These are phyloP conservation scores for Argynnis bischoffii DNA, from an alignment of 2,888 invertebrate species.

Conservation along the genomic window DNA sequence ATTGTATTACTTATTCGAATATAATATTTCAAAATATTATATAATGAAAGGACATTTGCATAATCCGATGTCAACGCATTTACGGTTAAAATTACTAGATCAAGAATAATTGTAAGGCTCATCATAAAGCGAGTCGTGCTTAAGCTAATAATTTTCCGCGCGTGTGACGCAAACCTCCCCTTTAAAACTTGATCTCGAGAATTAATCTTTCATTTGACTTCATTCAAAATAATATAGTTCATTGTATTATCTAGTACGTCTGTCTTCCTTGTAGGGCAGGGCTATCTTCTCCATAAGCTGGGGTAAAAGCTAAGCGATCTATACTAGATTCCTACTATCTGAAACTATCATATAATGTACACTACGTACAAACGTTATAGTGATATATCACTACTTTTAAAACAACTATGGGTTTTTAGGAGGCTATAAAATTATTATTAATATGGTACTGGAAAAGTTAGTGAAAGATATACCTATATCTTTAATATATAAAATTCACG, in stretches of 20 bases:
- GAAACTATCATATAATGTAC: too few relatives aligned
- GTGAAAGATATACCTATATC: not conserved
- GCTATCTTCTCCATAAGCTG: constrained; percentile 61
- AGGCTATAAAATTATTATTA: not conserved
- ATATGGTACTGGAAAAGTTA: constrained; percentile 4
- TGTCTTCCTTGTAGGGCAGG: constrained; percentile 58
- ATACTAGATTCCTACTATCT: not conserved
- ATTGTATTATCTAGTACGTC: constrained; percentile 56
- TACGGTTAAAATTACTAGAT: constrained; percentile 22
- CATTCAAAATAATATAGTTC: constrained; percentile 56
- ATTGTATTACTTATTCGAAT: not conserved
- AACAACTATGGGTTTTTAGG: too few relatives aligned
- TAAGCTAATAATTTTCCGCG: constrained; percentile 44
- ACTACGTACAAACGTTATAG: too few relatives aligned
- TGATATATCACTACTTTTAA: too few relatives aligned
- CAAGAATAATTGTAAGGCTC: constrained; percentile 32
- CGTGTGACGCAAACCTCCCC: constrained; percentile 43
- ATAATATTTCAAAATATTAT: constrained; percentile 4
- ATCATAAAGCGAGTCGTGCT: constrained; percentile 48
- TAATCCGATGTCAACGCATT: constrained; percentile 10
- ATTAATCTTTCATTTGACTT: constrained; percentile 46
- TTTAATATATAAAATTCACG: not conserved
- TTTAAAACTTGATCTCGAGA: constrained; percentile 42
- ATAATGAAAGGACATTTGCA: constrained; percentile 3
- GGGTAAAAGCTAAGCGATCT: constrained; percentile 60